Evolutionary conservation across 1,140 invertebrate species (phyloP).

Genomic region (Drosophila rhopaloa): DNA sequence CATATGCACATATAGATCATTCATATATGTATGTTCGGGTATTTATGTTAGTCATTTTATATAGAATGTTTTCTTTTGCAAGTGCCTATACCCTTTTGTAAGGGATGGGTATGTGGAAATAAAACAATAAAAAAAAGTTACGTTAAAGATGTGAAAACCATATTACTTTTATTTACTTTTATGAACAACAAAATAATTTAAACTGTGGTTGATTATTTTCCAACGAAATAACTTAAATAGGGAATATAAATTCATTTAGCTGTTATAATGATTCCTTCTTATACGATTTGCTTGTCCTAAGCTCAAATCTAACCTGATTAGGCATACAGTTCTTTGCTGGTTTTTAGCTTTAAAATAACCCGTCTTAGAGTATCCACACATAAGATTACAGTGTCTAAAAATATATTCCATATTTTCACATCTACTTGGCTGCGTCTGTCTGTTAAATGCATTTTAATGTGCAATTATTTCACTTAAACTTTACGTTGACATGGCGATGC

Average conservation of each 20-base stretch:
- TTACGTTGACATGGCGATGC: conserved; percentile 61
- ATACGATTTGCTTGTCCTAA: too few species aligned
- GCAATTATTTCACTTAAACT: conserved; percentile 63
- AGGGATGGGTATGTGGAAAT: too few species aligned
- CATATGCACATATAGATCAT: conserved; percentile 41
- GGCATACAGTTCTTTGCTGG: too few species aligned
- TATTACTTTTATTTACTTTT: neutral
- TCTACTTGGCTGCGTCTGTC: conserved; percentile 32
- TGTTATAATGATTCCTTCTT: too few species aligned
- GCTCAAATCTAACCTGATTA: too few species aligned
- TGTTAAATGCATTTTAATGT: conserved; percentile 57
- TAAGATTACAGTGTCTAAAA: neutral
- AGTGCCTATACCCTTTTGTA: neutral
- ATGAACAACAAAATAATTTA: too few species aligned
- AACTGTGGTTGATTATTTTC: too few species aligned
- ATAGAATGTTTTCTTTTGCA: neutral
- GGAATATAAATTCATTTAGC: too few species aligned
- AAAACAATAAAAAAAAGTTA: neutral
- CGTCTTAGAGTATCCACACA: conserved; percentile 1
- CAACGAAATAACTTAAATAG: too few species aligned
- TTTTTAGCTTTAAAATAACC: neutral
- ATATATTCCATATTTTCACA: conserved; percentile 13
- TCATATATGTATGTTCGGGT: conserved; percentile 20
- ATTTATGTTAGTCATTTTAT: conserved; percentile 17
- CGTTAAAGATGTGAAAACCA: too few species aligned